Base-by-base conservation (phyloP, 2,797 vertebrate species). In the Alfaro cultratus region DNA sequence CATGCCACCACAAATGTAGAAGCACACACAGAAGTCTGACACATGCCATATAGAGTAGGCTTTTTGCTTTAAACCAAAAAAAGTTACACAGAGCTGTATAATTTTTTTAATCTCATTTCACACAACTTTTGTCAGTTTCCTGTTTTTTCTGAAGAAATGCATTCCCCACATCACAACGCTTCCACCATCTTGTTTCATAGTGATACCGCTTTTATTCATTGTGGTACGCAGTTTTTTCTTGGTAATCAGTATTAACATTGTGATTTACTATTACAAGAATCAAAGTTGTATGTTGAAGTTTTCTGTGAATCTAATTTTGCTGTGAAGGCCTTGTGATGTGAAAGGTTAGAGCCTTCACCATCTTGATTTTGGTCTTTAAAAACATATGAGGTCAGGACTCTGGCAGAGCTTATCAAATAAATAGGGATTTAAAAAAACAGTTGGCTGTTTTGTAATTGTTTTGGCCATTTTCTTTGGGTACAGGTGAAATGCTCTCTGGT, bases 1-100 rank as follows among this genome's bases (percentile, higher is more conserved):
- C 78, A 84, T 68, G 89, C 60, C 79, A 73, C 73, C 70, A 70
- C 43, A 87, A 71, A 86, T 75, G 67, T 62, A 83, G 41, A 74
- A 85, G 81, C 51, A 53, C 51, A 84, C 49, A 55, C 26, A 75
- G 47, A 62, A 5, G 74, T 71, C 21, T 79, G 77, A 78, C n/a
- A 43, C 75, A 80, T 43, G 45, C 85, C 76, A 84, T 53, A 68
- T 3, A 26, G 15, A 43, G 8, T 41, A 71, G 5, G 68, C 68
- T 15, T 45, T 68, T 26, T 15, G 39, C 41, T 71, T 45, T 16
- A n/a, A 29, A 45, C 41, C 41, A 13, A 45, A 15, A 15, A 71
- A 41, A 3, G 41, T 71, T 71, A 16, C 43, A 71, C 26, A 71
- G 41, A 13, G 39, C 26, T n/a, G 12, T 23, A 71, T 71, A 15